Base-by-base conservation (phyloP, 2,113 vertebrate genomes). In the Girardinichthys multiradiatus region DNA sequence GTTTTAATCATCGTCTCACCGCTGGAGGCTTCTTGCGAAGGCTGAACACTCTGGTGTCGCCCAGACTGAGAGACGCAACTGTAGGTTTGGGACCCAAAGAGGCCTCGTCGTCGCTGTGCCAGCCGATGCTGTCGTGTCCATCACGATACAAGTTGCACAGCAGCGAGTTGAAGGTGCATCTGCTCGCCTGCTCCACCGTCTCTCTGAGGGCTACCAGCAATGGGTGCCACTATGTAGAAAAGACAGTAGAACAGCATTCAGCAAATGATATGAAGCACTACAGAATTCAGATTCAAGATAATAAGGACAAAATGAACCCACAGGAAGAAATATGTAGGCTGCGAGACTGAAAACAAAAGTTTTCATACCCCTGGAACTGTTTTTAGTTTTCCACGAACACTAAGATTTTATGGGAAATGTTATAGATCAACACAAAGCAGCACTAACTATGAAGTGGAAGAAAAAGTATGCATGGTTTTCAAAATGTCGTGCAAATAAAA, bases 71-170 rank as follows among this genome's bases (percentile, higher is more conserved):
- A 0, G 98, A 99, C 15, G 96, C 97, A 2, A 99, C 98, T 85
- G 93, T 15, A 0, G 98, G 97, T 9, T 86, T 86, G 8, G 19
- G 68, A 1, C 98, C 96, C 58, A 99, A 74, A 0, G 95, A 92
- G 0, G 94, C 94, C n/a, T 99, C 98, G 0, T 95, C 91, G 0
- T 99, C 98, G 0, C 97, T 98, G 90, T 99, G 98, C 97, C 97
- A 99, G 86, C 95, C 96, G 31, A 99, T 97, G 0, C 97, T 96
- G 88, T 99, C 97, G 79, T 95, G 96, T 84, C 97, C 95, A 0
- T 94, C 91, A 0, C 96, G 95, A 86, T 99, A 99, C 12, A 98
- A 92, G 77, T 98, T 99, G 84, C 97, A 99, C 58, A 99, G 94
- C 21, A 99, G 87, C 0, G 97, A 99, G 94, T 99, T 99, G 89